phyloP scores from a whole-genome alignment of 1,140 invertebrate species.

The Oryctes rhinoceros region DNA sequence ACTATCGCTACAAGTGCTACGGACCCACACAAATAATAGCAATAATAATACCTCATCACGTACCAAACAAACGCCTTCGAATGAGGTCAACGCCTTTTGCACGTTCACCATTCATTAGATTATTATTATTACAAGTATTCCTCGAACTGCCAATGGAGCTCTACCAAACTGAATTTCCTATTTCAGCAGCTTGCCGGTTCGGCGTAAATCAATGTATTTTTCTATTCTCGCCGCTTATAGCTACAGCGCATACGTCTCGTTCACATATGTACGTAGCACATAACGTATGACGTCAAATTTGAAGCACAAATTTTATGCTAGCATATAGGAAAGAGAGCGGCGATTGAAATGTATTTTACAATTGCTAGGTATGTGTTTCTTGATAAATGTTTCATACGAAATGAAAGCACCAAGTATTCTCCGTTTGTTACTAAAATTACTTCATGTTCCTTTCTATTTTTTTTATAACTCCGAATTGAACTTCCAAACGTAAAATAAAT shows the following conservation, averaged over 20 bases:
- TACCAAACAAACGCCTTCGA: constrained; percentile 22
- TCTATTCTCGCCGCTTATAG: background rate
- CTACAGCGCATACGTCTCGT: background rate
- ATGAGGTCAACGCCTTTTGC: constrained; percentile 26
- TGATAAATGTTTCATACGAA: background rate
- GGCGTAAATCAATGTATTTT: constrained; percentile 23
- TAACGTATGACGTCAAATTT: constrained; percentile 26
- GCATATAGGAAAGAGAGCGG: background rate
- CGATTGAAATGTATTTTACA: constrained; percentile 12
- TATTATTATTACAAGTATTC: constrained; percentile 31
- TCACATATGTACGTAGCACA: background rate
- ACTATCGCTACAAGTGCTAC: background rate
- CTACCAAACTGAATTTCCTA: constrained; percentile 27
- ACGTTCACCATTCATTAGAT: constrained; percentile 33
- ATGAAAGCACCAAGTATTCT: too few relatives aligned
- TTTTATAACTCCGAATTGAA: too few relatives aligned
- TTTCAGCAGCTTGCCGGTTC: background rate
- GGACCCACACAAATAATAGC: constrained; percentile 19
- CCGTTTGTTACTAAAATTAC: too few relatives aligned
- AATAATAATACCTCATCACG: constrained; percentile 27
- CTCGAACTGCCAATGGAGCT: constrained; percentile 20
- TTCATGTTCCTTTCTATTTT: too few relatives aligned
- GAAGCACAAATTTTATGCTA: background rate
- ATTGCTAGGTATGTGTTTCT: background rate
- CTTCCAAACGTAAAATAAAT: too few relatives aligned